Percentiles rank a stretch among this genome's conserved stretches.
These are phyloP conservation scores for Catharus minimus DNA, from an alignment of 2,113 vertebrate species.

Conservation along the genomic window DNA sequence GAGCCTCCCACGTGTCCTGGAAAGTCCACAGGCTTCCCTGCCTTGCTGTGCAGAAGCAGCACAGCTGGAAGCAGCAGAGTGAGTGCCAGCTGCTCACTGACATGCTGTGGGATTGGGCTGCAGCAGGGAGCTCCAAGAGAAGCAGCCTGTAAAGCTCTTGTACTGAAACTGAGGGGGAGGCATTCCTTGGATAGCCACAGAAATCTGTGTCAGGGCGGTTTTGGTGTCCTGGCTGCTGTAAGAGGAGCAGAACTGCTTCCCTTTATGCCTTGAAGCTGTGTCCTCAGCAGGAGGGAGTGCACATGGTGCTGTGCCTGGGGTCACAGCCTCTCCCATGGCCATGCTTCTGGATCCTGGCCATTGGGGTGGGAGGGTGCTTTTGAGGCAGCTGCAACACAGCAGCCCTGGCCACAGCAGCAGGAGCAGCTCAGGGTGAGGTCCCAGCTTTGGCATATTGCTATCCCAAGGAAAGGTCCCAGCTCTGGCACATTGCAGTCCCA, in stretches of 20 bases:
- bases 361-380: not conserved
- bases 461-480: not conserved
- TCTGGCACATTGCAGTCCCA: too few species aligned
- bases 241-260: not conserved
- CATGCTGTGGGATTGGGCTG: not conserved
- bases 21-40: not conserved
- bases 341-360: rapidly evolving
- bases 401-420: not conserved
- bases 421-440: not conserved
- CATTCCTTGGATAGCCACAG: rapidly evolving
- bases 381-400: not conserved
- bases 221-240: not conserved
- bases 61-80: not conserved
- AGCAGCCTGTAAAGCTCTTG: not conserved
- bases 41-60: not conserved
- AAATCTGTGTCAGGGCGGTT: not conserved
- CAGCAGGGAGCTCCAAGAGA: not conserved
- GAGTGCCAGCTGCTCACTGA: not conserved
- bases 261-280: not conserved
- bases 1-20: not conserved
- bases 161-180: not conserved
- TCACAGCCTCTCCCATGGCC: not conserved
- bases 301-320: not conserved
- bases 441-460: not conserved
- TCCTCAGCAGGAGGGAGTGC: not conserved